Evolutionary conservation across 1,140 invertebrate species (phyloP), one percentile per base, ranked within the genome.

Genomic region (Adoxophyes honmai): DNA sequence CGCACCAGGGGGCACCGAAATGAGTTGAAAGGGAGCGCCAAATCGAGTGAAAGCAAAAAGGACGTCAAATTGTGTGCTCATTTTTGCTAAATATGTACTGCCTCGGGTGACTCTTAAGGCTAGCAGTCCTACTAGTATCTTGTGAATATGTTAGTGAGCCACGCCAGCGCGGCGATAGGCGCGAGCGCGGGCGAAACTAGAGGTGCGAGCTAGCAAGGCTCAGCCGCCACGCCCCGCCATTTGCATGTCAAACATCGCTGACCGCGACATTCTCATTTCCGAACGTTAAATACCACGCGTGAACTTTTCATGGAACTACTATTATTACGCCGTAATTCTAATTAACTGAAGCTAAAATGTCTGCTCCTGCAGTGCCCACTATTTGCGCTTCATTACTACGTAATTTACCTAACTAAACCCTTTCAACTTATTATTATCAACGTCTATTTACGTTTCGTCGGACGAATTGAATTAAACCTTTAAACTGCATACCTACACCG

Each of bases 201-300:
- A 44, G 57, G 52, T 48, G 52, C 33, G 15, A 10, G 10, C 28
- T 34, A 34, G 51, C 7, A 28, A 28, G 21, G 51, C 51, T 52
- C 51, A 28, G 51, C 18, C 37, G 16, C 64, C 64, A 53, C 61
- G 59, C 65, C 64, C 62, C 62, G 70, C 54, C 71, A 80, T 80
- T 80, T 78, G 72, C 79, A 78, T 78, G 75, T 82, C 75, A 82
- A 75, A 73, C 69, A 66, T 62, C 59, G 70, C 67, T 68, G 66
- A 73, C 73, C 70, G 66, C 73, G 74, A 78, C 75, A 78, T 60
- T 66, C 70, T 77, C 72, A 76, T 82, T 82, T 82, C 70, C 77
- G 73, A 74, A 66, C 62, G 53, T 33, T 28, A n/a, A n/a, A n/a
- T n/a, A 48, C 42, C 18, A 44, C 62, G 55, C 56, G 57, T 61